Evolutionary conservation across 2,113 vertebrate genomes (phyloP), one percentile per base, ranked within the genome.

Genomic region (Kobus ellipsiprymnus): DNA sequence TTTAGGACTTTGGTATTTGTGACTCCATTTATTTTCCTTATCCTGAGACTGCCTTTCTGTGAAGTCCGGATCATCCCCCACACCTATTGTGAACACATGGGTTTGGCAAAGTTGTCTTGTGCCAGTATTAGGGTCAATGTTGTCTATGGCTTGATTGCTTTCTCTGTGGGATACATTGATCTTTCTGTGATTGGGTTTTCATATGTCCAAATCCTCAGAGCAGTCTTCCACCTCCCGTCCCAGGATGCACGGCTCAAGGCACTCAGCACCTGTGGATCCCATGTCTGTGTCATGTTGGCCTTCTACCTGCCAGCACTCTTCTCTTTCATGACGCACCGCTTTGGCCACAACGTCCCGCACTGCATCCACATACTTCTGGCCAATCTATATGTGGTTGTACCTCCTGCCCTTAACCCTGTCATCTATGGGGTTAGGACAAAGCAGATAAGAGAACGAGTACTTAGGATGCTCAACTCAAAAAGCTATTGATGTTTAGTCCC

Each of bases 1-100:
- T 88, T 97, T 40, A 95, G 98, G 5, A 98, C 95, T 0, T 87
- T 98, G 30, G 2, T 98, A 21, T 98, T 99, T 94, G 97, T 98
- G 96, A 97, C 98, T 94, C 99, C 98, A 0, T 80, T 99, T 46
- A 91, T 96, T 80, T 97, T 97, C 91, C 97, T 98, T 33, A 96
- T 97, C 48, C 50, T 97, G 40, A 95, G 98, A 40, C 44, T 98
- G 19, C 98, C 97, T 81, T 98, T 98, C 60, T 98, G 97, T 67
- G 85, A 85, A 78, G 17, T 74, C 50, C 29, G 7, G 2, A 46
- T 96, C 21, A 80, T 98, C 6, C 95, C 92, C 4, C 97, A 97
- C 12, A 97, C 97, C 21, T 97, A 96, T 4, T 98, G 97, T 96
- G 96, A 98, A 84, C 98, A 97, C 48, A 98, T 96, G 97, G 97